These are phyloP conservation scores for Chirona hameri DNA, from an alignment of 2,888 invertebrate genomes.

Conservation along the genomic window DNA sequence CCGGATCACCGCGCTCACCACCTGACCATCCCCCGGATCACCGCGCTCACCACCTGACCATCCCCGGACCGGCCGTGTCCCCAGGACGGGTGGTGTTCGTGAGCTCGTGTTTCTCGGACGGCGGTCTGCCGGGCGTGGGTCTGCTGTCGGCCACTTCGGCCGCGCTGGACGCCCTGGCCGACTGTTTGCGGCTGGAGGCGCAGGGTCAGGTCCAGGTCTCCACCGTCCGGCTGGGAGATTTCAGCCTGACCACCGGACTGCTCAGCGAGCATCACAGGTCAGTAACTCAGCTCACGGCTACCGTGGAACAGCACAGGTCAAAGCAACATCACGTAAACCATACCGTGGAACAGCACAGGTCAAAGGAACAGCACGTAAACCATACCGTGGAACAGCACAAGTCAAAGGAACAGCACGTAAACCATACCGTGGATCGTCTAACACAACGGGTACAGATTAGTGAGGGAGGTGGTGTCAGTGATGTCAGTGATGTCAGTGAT, in stretches of 20 bases:
- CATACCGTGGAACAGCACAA: too few species aligned
- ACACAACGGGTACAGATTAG: too few species aligned
- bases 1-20: not conserved
- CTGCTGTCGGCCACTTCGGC: constrained; percentile 81
- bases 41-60: not conserved
- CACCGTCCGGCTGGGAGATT: not conserved
- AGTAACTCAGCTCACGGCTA: not conserved
- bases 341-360: too few species aligned
- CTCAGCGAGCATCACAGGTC: not conserved
- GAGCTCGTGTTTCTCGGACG: constrained; percentile 62
- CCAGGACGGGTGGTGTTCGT: not conserved
- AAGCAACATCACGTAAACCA: too few species aligned
- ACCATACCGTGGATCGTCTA: too few species aligned
- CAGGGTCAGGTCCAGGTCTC: not conserved
- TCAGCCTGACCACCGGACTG: not conserved
- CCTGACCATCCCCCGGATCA: not conserved
- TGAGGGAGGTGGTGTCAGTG: too few species aligned
- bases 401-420: too few species aligned
- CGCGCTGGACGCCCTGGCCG: constrained; percentile 67
- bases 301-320: too few species aligned
- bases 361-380: too few species aligned
- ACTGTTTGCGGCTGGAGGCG: constrained; percentile 64
- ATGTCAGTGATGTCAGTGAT: too few species aligned
- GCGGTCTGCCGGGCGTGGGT: constrained; percentile 68
- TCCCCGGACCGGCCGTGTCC: not conserved